Base-by-base conservation (phyloP, 2,888 invertebrate species). In the Auanema freiburgensis region DNA sequence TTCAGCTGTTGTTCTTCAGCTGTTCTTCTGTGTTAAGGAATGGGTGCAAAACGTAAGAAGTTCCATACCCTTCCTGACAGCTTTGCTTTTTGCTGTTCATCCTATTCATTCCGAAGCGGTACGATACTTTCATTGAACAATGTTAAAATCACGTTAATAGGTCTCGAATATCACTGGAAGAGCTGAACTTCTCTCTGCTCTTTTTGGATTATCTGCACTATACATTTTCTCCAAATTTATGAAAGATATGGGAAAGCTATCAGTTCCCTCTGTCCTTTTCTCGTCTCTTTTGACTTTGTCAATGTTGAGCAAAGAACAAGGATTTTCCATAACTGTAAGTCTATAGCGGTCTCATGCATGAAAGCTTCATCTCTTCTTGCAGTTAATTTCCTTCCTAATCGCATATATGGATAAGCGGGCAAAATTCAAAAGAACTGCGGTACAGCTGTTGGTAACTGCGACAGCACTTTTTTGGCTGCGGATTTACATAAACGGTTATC, bases 241-340 rank as follows among this genome's bases (percentile, higher is more conserved):
- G 56, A 12, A 52, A 55, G n/a, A 52, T 6, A 52, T 52, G n/a
- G 21, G 52, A 10, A 16, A 24, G 12, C 1, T n/a, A 4, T 21
- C 40, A 21, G 14, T 41, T 49, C 14, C 44, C 85, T 90, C 62
- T 88, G 90, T 50, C 87, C 91, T 18, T 77, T 90, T 4, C 83
- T 95, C 42, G 95, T 94, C 86, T 89, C 92, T n/a, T 89, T 91
- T 23, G 95, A 95, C 87, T 95, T 95, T 90, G 92, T 57, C 90
- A 33, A 33, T 33, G 33, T 92, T 86, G 86, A 95, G 90, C 84
- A 96, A 96, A 85, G 96, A 96, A 85, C 93, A 91, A 84, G 95
- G 94, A 33, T 89, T 96, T 44, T 92, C 92, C 58, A 90, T 91
- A 63, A 87, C 94, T 85, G 93, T 93, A 86, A 88, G 89, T 23